Percentiles rank a stretch among this genome's conserved stretches.
These are phyloP conservation scores for Gonatopus flavifemur DNA, from an alignment of 1,140 invertebrate genomes.

Conservation along the genomic window DNA sequence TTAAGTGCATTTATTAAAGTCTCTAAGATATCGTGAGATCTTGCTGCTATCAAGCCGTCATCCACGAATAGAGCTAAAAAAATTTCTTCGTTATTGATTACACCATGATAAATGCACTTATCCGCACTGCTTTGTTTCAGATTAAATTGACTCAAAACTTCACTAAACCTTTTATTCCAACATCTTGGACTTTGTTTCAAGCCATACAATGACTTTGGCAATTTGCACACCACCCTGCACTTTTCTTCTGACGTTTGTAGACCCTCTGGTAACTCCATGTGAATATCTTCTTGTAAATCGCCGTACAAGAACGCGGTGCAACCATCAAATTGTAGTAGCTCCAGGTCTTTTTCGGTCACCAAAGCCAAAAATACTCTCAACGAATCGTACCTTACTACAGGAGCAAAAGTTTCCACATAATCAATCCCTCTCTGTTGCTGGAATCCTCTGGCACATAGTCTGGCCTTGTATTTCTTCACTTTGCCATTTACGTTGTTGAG, in stretches of 20 bases:
- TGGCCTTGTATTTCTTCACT: background rate
- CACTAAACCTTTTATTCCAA: slow-evolving; percentile 41
- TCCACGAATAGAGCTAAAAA: slow-evolving; percentile 17
- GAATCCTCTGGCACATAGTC: background rate
- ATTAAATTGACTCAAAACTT: slow-evolving; percentile 4
- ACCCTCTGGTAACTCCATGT: slow-evolving; percentile 42
- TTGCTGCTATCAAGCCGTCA: slow-evolving; percentile 11
- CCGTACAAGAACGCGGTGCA: slow-evolving; percentile 46
- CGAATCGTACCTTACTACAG: background rate
- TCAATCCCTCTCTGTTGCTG: background rate
- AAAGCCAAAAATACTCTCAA: slow-evolving; percentile 9
- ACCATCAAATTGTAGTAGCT: slow-evolving; percentile 32
- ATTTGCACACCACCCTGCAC: slow-evolving; percentile 20
- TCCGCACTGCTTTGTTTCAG: slow-evolving; percentile 7
- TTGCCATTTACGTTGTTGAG: background rate
- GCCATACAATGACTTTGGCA: slow-evolving; percentile 49
- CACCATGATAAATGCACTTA: slow-evolving; percentile 2
- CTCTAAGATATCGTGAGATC: background rate
- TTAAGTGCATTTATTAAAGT: background rate
- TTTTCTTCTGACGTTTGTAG: slow-evolving; percentile 21
- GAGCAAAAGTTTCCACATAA: background rate
- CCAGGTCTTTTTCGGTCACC: slow-evolving; percentile 23
- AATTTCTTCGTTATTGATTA: background rate
- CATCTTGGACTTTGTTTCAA: slow-evolving; percentile 46
- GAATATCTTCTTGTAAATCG: slow-evolving; percentile 38